Evolutionary conservation across 2,888 invertebrate species (phyloP).

Genomic region (Chrysodeixis includens): DNA sequence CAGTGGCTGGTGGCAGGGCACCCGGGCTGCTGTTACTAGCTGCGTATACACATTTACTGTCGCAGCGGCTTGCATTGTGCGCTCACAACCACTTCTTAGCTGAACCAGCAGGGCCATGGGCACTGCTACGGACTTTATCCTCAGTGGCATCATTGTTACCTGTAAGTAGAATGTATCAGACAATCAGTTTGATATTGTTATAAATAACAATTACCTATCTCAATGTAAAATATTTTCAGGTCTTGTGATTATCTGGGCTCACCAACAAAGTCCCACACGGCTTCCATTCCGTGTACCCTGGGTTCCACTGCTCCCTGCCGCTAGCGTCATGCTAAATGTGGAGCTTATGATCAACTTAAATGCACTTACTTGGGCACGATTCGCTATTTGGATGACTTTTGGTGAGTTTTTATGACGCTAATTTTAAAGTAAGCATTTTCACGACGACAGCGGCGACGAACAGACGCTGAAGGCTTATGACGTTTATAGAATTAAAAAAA

Average conservation of each 20-base stretch:
- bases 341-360: constrained; percentile 95
- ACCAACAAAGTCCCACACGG: constrained; percentile 92
- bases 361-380: constrained; percentile 94
- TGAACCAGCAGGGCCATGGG: constrained; percentile 91
- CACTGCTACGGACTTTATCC: constrained; percentile 90
- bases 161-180: constrained; percentile 85
- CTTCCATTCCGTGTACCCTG: constrained; percentile 94
- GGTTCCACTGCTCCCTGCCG: constrained; percentile 93
- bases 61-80: constrained; percentile 92
- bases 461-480: too few species aligned
- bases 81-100: constrained; percentile 91
- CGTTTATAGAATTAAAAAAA: too few species aligned
- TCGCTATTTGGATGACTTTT: constrained; percentile 95
- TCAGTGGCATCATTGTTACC: constrained; percentile 90
- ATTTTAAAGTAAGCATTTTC: too few species aligned
- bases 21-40: constrained; percentile 92
- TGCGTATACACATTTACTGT: constrained; percentile 92
- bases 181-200: too few species aligned
- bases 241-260: constrained; percentile 92
- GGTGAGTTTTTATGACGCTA: constrained; percentile 89
- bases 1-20: constrained; percentile 92
- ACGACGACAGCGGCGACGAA: too few species aligned
- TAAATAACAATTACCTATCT: too few species aligned
- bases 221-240: constrained; percentile 78
- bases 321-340: constrained; percentile 94